Evolutionary conservation across 2,888 invertebrate species (phyloP).

Genomic region (Adelognathus sp.): DNA sequence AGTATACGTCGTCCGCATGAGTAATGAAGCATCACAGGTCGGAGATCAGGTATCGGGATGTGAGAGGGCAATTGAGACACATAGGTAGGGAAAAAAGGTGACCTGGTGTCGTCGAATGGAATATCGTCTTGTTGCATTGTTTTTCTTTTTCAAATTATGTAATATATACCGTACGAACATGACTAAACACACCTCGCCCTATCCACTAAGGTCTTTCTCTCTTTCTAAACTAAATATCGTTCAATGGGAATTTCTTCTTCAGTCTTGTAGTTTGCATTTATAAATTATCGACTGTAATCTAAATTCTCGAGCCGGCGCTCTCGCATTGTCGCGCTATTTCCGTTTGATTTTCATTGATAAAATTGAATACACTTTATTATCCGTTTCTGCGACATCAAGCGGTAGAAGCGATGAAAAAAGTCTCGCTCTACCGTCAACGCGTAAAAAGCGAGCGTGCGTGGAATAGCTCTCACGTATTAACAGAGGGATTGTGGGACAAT

Average conservation of each 20-base stretch:
- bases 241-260: conserved; percentile 59
- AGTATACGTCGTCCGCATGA: conserved; percentile 25
- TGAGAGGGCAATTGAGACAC: conserved; percentile 32
- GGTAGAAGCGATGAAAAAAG: neutral
- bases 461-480: conserved; percentile 18
- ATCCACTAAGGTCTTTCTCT: conserved; percentile 9
- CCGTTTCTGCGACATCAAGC: conserved; percentile 22
- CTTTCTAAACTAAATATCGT: conserved; percentile 55
- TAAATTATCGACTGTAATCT: conserved; percentile 42
- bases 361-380: neutral
- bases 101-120: conserved; percentile 2
- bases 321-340: neutral
- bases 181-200: conserved; percentile 30
- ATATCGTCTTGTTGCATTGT: conserved; percentile 2
- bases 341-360: neutral
- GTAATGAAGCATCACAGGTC: conserved; percentile 72
- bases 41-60: conserved; percentile 71
- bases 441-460: conserved; percentile 15
- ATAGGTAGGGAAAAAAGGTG: conserved; percentile 13
- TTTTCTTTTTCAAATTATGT: too few species aligned
- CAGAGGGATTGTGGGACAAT: conserved; percentile 33
- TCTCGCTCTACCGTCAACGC: conserved; percentile 3
- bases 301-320: conserved; percentile 18
- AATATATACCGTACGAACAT: conserved; percentile 35
- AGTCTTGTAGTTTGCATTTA: conserved; percentile 62